Evolutionary conservation across 2,888 invertebrate genomes (phyloP), one percentile per base, ranked within the genome.

Genomic region (Bembecia ichneumoniformis): DNA sequence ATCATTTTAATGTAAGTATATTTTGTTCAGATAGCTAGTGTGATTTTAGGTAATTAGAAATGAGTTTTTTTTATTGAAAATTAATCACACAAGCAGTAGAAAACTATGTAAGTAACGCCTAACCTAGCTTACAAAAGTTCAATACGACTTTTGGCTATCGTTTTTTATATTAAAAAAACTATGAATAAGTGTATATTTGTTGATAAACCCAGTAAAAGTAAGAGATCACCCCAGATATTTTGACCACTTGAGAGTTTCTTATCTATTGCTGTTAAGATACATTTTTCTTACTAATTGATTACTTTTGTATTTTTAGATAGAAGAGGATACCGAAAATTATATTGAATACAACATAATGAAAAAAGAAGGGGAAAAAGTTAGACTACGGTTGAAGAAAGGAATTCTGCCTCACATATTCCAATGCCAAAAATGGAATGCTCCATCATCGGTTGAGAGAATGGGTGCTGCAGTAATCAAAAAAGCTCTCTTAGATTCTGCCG

Each of bases 301-400:
- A n/a, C 13, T 13, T 7, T 4, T 43, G 13, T 43, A 11, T 7
- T 43, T 43, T 43, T 15, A 43, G 5, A 11, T 43, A 43, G 43
- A 43, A 43, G 43, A 43, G 43, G 43, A 43, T 43, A 43, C 43
- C 13, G 43, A 43, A 43, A 43, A 43, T 43, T 43, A 43, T 43
- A n/a, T 43, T 43, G 14, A 43, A 43, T 43, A 43, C 43, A 43
- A 43, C 43, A 43, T 43, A 43, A 43, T 43, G 43, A 43, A 43
- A 43, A 5, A 43, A 43, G 43, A 43, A 43, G 43, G 43, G 43
- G 43, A 43, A 43, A 43, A 43, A 43, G 43, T 43, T 43, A 43
- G 14, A 43, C n/a, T 43, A 43, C 13, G 43, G 15, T 43, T 43
- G 15, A 43, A 43, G 13, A 43, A 43, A 43, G 43, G 43, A 43